These are phyloP conservation scores for Vanessa tameamea DNA, from an alignment of 1,140 invertebrate species.

Conservation along the genomic window DNA sequence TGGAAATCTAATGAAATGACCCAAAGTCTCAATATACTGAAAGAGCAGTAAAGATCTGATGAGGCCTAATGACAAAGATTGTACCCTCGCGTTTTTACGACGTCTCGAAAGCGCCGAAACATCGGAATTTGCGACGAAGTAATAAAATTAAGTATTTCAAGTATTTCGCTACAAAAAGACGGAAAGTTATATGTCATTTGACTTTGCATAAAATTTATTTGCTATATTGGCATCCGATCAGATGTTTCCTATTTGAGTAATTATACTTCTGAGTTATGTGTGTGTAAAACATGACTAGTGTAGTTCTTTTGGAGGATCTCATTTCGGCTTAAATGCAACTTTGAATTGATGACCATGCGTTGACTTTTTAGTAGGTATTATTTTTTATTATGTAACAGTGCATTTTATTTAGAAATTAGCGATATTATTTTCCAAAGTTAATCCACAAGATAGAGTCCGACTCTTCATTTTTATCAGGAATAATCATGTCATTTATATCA, in stretches of 20 bases:
- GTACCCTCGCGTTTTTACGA: conserved; percentile 44
- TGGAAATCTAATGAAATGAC: conserved; percentile 17
- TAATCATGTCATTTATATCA: too few relatives aligned
- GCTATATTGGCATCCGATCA: neutral
- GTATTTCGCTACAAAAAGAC: neutral
- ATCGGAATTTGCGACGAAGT: conserved; percentile 30
- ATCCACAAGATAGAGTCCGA: too few relatives aligned
- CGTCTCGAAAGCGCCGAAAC: conserved; percentile 33
- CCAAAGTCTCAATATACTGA: conserved; percentile 27
- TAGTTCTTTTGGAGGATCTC: too few relatives aligned
- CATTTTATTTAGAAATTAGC: too few relatives aligned
- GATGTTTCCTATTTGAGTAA: neutral
- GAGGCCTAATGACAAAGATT: conserved; percentile 45
- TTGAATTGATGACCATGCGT: too few relatives aligned
- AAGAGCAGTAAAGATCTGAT: conserved; percentile 33
- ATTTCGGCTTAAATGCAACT: too few relatives aligned
- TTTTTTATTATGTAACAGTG: too few relatives aligned
- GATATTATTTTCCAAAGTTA: too few relatives aligned
- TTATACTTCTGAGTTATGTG: too few relatives aligned
- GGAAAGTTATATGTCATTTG: neutral
- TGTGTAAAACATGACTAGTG: too few relatives aligned
- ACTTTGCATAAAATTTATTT: neutral
- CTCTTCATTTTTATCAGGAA: too few relatives aligned
- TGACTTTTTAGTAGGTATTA: too few relatives aligned
- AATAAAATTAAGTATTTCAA: conserved; percentile 36